These are phyloP conservation scores for Zaprionus ornatus DNA, from an alignment of 1,140 invertebrate genomes.

Conservation along the genomic window DNA sequence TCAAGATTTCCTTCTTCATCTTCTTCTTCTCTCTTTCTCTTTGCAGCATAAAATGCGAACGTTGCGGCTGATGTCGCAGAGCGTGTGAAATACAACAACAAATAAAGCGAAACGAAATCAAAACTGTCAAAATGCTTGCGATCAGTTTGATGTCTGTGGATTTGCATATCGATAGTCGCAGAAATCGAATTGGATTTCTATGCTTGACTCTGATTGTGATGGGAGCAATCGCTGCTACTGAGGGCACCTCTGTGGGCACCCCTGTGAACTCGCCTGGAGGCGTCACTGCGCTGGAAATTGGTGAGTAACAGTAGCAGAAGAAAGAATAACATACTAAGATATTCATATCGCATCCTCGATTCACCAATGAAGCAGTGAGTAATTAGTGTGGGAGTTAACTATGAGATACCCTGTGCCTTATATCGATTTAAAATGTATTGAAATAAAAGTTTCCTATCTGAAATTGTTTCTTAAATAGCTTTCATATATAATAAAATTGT, in stretches of 20 bases:
- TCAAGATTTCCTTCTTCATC: constrained; percentile 35
- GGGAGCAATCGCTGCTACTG: constrained; percentile 18
- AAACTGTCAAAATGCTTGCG: constrained; percentile 69
- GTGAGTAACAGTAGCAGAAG: constrained; percentile 53
- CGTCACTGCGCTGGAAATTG: constrained; percentile 62
- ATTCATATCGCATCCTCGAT: neutral
- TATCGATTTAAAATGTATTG: no score
- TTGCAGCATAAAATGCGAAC: constrained; percentile 51
- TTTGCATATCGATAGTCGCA: constrained; percentile 37
- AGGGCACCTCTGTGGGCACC: constrained; percentile 26
- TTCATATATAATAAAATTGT: no score
- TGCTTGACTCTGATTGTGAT: constrained; percentile 78
- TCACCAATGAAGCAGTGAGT: neutral
- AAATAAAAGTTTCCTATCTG: no score
- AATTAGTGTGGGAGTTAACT: no score
- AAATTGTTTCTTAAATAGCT: no score
- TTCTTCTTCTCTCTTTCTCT: constrained; percentile 7
- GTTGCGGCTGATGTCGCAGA: constrained; percentile 12
- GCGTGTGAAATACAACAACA: constrained; percentile 38
- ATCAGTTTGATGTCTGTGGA: constrained; percentile 67
- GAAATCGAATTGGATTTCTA: constrained; percentile 2
- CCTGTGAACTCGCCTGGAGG: constrained; percentile 14
- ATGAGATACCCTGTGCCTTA: no score
- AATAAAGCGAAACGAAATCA: constrained; percentile 31
- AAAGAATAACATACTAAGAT: neutral